Percentiles rank a stretch among this genome's conserved stretches.
Conservation (phyloP, 2,113 vertebrate genomes). For the Ptilonorhynchus violaceus region DNA sequence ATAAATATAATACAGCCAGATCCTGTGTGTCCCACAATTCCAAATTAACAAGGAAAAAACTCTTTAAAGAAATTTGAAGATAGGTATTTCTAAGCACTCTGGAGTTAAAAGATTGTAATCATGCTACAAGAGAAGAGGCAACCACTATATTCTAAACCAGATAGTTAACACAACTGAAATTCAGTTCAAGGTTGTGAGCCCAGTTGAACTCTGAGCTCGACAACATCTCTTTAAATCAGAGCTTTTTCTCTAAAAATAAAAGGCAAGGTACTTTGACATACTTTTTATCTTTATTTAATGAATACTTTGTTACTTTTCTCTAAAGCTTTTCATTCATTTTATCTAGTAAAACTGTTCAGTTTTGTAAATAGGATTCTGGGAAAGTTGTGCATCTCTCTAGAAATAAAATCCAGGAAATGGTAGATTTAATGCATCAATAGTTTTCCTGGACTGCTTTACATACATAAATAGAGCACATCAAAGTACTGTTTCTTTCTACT, state of each 20-base stretch:
- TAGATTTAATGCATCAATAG: neutral
- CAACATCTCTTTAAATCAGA: neutral
- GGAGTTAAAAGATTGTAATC: neutral
- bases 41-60: neutral
- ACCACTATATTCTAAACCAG: neutral
- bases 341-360: neutral
- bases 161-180: neutral
- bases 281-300: conserved; percentile 18
- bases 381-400: neutral
- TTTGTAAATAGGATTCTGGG: neutral
- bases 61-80: neutral
- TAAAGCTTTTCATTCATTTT: neutral
- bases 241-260: neutral
- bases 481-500: neutral
- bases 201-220: neutral
- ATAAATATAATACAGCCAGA: neutral
- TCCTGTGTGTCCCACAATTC: neutral
- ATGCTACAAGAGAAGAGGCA: neutral
- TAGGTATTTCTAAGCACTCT: neutral
- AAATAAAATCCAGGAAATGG: neutral
- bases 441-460: neutral
- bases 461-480: neutral
- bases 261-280: neutral
- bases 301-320: neutral
- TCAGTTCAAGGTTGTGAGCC: neutral